Conservation (phyloP, 1,140 invertebrate species). For the Homarus americanus region DNA sequence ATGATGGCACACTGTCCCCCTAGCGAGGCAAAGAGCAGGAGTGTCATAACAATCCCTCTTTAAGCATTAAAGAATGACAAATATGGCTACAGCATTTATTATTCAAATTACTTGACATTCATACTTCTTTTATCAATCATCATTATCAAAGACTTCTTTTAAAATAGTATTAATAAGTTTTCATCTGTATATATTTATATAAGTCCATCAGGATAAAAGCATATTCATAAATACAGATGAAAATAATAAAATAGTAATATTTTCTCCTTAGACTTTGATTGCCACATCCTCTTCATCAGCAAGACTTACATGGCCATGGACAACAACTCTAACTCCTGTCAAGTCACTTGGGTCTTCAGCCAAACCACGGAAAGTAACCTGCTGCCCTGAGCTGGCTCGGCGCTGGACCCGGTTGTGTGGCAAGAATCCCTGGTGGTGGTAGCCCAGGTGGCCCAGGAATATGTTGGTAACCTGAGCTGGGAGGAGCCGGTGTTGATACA, state of each 20-base stretch:
- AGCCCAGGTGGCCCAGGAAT: conserved; percentile 43
- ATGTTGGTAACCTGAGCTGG: conserved; percentile 69
- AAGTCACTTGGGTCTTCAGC: conserved; percentile 48
- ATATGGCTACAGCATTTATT: neutral
- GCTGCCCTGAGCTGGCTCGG: conserved; percentile 66
- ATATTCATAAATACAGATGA: neutral
- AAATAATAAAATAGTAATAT: conserved; percentile 16
- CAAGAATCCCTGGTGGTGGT: conserved; percentile 45
- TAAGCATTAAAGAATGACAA: conserved; percentile 35
- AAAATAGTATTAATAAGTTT: conserved; percentile 26
- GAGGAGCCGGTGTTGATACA: conserved; percentile 69
- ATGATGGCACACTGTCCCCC: neutral
- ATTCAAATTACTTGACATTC: neutral
- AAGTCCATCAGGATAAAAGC: conserved; percentile 21
- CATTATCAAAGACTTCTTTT: neutral
- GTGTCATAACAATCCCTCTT: neutral
- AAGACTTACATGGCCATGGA: conserved; percentile 43
- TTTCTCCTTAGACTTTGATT: conserved; percentile 50
- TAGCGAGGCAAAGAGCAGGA: conserved; percentile 8
- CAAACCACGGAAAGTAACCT: conserved; percentile 56
- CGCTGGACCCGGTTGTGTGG: conserved; percentile 60
- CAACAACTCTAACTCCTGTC: conserved; percentile 44
- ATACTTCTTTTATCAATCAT: neutral
- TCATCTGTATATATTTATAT: neutral
- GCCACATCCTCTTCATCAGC: conserved; percentile 51